Conservation (phyloP, 2,888 invertebrate species). For the Rhyacophila evoluta region DNA sequence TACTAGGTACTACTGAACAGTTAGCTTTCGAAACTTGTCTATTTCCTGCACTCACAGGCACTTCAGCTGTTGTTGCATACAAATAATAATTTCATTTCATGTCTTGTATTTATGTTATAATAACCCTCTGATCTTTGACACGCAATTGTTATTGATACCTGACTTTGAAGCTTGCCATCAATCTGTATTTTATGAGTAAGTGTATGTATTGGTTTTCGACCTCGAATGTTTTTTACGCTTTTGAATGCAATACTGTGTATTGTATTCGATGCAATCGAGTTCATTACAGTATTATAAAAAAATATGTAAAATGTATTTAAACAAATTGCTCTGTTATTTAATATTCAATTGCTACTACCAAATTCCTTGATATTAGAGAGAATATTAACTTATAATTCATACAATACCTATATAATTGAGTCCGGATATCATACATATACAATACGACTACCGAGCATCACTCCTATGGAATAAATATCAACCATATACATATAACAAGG, state of each 20-base stretch:
- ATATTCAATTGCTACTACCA: too few species aligned
- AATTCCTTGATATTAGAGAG: too few species aligned
- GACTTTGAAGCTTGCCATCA: background rate
- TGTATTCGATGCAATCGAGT: background rate
- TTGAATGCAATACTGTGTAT: background rate
- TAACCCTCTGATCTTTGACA: background rate
- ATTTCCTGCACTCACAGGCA: background rate
- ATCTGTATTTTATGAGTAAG: background rate
- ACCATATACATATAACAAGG: too few species aligned
- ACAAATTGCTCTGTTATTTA: too few species aligned
- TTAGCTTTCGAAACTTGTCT: slow-evolving; percentile 1
- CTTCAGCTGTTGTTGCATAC: background rate
- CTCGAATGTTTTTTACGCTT: slow-evolving; percentile 15
- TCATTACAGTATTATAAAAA: background rate
- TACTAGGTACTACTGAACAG: background rate
- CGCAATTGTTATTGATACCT: background rate
- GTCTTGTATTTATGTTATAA: too few species aligned
- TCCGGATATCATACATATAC: too few species aligned
- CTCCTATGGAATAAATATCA: too few species aligned
- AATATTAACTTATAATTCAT: too few species aligned
- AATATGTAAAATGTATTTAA: too few species aligned
- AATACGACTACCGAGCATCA: too few species aligned
- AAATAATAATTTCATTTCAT: background rate
- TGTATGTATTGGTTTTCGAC: background rate
- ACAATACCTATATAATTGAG: too few species aligned